phyloP scores from a whole-genome alignment of 2,797 vertebrate genomes.

The Sebastes umbrosus region DNA sequence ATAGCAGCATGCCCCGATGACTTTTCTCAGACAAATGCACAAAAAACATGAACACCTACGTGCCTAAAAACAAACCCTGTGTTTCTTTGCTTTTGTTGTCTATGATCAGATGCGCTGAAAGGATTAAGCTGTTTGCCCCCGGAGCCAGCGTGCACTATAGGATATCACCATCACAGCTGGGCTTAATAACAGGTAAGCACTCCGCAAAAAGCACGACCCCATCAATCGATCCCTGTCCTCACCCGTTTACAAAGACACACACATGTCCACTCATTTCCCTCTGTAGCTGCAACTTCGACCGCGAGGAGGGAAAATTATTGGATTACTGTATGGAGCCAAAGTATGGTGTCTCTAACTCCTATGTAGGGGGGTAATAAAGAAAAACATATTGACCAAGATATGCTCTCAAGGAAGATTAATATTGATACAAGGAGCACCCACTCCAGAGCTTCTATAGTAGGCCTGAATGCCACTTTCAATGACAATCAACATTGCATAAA shows the following conservation, averaged over 20 bases:
- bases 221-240: conserved; percentile 30
- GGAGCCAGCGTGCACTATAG: background rate
- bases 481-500: conserved; percentile 19
- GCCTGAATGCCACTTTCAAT: conserved; percentile 20
- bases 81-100: background rate
- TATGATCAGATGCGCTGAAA: conserved; percentile 34
- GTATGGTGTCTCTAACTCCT: background rate
- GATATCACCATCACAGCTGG: conserved; percentile 34
- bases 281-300: conserved; percentile 1
- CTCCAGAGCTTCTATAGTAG: background rate
- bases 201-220: conserved; percentile 25
- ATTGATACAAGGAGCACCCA: background rate
- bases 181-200: conserved; percentile 56
- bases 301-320: conserved; percentile 25
- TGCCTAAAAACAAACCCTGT: background rate
- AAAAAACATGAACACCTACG: conserved; percentile 23
- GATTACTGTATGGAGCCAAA: conserved; percentile 29
- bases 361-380: background rate
- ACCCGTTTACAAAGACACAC: conserved; percentile 6
- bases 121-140: conserved; percentile 47
- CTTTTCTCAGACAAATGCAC: conserved; percentile 52
- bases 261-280: conserved; percentile 51
- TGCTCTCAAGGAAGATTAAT: conserved; percentile 25
- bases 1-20: conserved; percentile 45
- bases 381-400: conserved; percentile 32